phyloP scores from a whole-genome alignment of 1,140 invertebrate species.

The Drosophila ficusphila region DNA sequence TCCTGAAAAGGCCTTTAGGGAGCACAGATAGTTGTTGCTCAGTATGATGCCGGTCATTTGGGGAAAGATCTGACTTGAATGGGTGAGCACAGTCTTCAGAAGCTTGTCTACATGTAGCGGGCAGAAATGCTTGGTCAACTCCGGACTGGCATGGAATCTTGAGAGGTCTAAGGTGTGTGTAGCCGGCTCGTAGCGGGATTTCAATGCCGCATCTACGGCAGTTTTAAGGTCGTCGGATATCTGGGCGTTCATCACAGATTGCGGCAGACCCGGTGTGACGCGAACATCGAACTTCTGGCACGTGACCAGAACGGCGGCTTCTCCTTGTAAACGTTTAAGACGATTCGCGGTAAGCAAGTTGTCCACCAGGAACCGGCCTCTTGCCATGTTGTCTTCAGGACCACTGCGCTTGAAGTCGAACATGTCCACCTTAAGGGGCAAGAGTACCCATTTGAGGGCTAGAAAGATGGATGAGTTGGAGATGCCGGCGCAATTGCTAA shows the following conservation, averaged over 20 bases:
- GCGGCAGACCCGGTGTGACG: conserved; percentile 17
- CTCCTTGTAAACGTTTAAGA: conserved; percentile 18
- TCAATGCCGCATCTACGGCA: conserved; percentile 11
- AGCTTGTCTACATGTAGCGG: conserved; percentile 25
- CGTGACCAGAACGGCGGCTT: conserved; percentile 9
- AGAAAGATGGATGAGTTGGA: conserved; percentile 15
- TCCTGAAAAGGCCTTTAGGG: conserved; percentile 19
- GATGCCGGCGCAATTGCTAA: conserved; percentile 23
- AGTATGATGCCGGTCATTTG: conserved; percentile 12
- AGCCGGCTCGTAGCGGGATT: conserved; percentile 12
- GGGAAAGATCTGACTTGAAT: not conserved
- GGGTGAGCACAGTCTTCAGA: conserved; percentile 1
- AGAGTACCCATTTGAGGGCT: conserved; percentile 39
- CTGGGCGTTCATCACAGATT: not conserved
- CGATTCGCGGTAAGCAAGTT: conserved; percentile 44
- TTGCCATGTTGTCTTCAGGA: not conserved
- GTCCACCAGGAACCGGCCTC: conserved; percentile 36
- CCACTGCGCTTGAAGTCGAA: conserved; percentile 42
- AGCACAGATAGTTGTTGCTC: conserved; percentile 46
- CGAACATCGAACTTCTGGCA: conserved; percentile 7
- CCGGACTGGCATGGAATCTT: conserved; percentile 29
- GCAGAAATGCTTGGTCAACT: conserved; percentile 21
- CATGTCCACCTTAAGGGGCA: conserved; percentile 20
- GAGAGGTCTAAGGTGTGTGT: conserved; percentile 20
- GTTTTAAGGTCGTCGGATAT: not conserved